Percentiles rank a stretch among this genome's conserved stretches.
Evolutionary conservation across 1,140 invertebrate genomes (phyloP).

Genomic region (Bombus fervidus): DNA sequence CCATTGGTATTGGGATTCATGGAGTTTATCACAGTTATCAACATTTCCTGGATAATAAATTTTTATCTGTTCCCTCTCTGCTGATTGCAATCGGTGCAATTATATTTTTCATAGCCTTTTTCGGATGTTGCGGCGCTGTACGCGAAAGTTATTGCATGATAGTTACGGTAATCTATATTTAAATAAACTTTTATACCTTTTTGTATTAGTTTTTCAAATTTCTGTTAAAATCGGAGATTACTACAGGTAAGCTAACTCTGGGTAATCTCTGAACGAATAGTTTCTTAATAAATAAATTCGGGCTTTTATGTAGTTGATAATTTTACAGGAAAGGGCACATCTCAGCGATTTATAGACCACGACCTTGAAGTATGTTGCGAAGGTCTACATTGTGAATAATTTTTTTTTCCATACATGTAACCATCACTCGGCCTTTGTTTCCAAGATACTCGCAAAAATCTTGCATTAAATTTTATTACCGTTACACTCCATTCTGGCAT

Average conservation of each 20-base stretch:
- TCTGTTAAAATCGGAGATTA: neutral
- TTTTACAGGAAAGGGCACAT: too few relatives aligned
- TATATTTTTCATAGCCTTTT: constrained; percentile 91
- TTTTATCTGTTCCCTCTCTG: constrained; percentile 87
- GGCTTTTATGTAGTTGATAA: neutral
- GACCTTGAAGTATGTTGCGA: too few relatives aligned
- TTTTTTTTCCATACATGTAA: too few relatives aligned
- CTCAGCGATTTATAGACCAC: too few relatives aligned
- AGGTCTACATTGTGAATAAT: too few relatives aligned
- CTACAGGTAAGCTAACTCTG: neutral
- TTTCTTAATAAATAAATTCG: neutral
- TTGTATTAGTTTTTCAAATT: neutral
- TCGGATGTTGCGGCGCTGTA: constrained; percentile 93
- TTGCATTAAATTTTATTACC: too few relatives aligned
- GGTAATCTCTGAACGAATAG: neutral
- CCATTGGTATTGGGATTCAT: constrained; percentile 86
- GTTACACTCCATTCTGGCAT: too few relatives aligned
- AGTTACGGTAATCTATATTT: constrained; percentile 84
- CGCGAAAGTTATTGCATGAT: constrained; percentile 92
- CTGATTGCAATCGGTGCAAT: constrained; percentile 91
- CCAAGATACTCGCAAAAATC: too few relatives aligned
- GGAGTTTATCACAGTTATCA: constrained; percentile 86
- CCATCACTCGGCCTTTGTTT: too few relatives aligned
- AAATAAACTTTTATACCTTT: neutral
- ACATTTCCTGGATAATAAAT: constrained; percentile 85